Conservation (phyloP, 1,140 invertebrate genomes). For the Wiebesia pumilae region DNA sequence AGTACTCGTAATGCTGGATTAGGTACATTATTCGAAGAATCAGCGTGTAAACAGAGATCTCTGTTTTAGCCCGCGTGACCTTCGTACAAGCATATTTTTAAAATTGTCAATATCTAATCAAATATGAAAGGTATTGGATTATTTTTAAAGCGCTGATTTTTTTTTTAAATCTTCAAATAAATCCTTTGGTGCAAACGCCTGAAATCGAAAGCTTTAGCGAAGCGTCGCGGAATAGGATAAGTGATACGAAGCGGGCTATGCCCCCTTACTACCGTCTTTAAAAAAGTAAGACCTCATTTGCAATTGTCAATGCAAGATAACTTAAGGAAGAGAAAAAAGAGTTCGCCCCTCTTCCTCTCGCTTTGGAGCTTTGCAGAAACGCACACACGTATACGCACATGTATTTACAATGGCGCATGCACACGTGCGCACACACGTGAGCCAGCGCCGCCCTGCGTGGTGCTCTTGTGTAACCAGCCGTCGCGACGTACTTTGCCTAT, state of each 20-base stretch:
- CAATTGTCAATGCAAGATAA: not conserved
- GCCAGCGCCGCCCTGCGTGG: constrained; percentile 35
- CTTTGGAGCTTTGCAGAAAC: not conserved
- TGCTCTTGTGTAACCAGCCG: constrained; percentile 56
- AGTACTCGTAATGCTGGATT: not conserved
- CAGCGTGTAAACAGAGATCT: not conserved
- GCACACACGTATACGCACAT: not conserved
- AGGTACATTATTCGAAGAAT: not conserved
- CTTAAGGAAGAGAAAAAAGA: not conserved
- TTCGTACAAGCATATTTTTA: too few species aligned
- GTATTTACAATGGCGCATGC: not conserved
- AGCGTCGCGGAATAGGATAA: not conserved
- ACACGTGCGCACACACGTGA: not conserved
- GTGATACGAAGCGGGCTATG: not conserved
- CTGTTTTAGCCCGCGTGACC: too few species aligned
- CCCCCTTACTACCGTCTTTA: not conserved
- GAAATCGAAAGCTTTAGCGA: not conserved
- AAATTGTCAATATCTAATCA: too few species aligned
- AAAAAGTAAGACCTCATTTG: not conserved
- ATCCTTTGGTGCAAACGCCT: too few species aligned
- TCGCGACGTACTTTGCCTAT: constrained; percentile 25
- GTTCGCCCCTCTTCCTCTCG: not conserved
- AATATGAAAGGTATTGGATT: too few species aligned
- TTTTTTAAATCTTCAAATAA: too few species aligned
- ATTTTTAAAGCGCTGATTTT: too few species aligned